These are phyloP conservation scores for Corythucha ciliata DNA, from an alignment of 2,888 invertebrate species.

Conservation along the genomic window DNA sequence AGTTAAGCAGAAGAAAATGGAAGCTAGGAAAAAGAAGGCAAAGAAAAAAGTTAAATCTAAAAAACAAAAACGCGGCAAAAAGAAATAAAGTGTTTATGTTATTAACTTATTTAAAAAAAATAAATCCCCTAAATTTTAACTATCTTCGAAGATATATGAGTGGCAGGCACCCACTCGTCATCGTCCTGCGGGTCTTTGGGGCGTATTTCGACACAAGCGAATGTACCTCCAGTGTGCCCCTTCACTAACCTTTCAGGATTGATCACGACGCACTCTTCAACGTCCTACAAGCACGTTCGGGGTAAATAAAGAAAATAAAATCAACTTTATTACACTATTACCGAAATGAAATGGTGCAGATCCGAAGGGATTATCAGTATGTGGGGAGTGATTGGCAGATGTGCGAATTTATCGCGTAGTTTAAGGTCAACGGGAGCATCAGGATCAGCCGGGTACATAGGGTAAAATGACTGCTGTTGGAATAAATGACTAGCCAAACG, in stretches of 20 bases:
- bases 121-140: too few relatives aligned
- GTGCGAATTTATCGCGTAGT: conserved; percentile 58
- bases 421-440: conserved; percentile 60
- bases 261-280: conserved; percentile 66
- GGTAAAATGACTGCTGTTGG: conserved; percentile 70
- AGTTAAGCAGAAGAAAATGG: conserved; percentile 54
- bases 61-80: background rate
- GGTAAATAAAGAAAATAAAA: conserved; percentile 39
- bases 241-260: conserved; percentile 79
- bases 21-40: conserved; percentile 26
- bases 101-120: too few relatives aligned
- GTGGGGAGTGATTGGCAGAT: conserved; percentile 64
- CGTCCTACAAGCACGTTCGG: too few relatives aligned
- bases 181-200: conserved; percentile 7
- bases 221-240: conserved; percentile 65
- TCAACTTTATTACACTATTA: too few relatives aligned
- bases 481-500: conserved; percentile 66
- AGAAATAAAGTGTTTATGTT: too few relatives aligned
- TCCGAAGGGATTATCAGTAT: conserved; percentile 75
- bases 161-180: conserved; percentile 16
- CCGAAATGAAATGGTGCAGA: conserved; percentile 72
- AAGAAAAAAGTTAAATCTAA: conserved; percentile 11
- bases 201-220: conserved; percentile 55
- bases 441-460: conserved; percentile 63
- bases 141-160: conserved; percentile 19